Conservation (phyloP, 2,113 vertebrate genomes). For the Manacus vitellinus region DNA sequence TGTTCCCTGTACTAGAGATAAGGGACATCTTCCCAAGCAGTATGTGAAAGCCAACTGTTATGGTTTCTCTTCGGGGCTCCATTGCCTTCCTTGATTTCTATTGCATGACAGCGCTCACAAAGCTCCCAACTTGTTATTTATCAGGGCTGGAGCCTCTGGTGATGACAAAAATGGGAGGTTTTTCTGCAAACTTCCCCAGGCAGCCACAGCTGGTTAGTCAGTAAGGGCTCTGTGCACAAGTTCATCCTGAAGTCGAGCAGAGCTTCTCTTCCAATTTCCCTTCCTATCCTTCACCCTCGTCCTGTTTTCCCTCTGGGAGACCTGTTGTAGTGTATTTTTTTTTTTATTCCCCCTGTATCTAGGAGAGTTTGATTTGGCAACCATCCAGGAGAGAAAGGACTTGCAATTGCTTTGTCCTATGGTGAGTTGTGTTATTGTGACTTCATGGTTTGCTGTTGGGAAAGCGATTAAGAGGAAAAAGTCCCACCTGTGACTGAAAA, state of each 20-base stretch:
- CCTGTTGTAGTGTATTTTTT: neutral
- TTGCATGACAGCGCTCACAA: neutral
- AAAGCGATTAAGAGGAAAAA: constrained; percentile 20
- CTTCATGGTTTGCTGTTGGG: constrained; percentile 27
- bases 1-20: neutral
- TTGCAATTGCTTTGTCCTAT: constrained; percentile 56
- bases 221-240: neutral
- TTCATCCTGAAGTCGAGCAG: neutral
- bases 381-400: neutral
- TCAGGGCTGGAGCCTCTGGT: neutral
- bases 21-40: neutral
- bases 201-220: neutral
- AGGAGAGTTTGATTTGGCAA: constrained; percentile 6
- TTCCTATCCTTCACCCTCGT: neutral
- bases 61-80: neutral
- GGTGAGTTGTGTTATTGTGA: constrained; percentile 26
- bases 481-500: constrained; percentile 50
- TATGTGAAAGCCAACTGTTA: neutral
- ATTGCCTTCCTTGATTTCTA: neutral
- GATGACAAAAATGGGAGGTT: neutral
- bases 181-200: neutral
- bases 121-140: neutral
- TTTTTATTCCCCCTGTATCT: neutral
- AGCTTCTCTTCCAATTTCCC: constrained; percentile 10
- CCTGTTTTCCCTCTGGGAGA: neutral